A percentile compares a stretch with the other conserved stretches of the same genome.
Conservation (phyloP, 2,797 vertebrate species). For the Clarias pachynema region DNA sequence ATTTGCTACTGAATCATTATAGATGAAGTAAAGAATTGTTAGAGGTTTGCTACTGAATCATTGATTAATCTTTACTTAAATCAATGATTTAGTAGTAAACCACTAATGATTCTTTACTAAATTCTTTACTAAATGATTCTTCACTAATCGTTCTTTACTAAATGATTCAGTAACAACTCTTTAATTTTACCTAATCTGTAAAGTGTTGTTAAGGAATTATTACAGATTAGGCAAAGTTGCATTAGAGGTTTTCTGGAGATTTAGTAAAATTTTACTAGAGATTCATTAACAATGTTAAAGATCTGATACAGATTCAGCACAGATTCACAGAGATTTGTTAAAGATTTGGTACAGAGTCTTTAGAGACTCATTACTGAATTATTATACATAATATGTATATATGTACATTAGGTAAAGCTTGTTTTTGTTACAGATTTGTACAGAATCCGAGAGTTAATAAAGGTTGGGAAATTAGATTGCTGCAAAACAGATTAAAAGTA, state of each 20-base stretch:
- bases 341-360: neutral
- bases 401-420: too few relatives aligned
- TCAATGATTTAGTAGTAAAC: too few relatives aligned
- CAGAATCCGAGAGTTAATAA: too few relatives aligned
- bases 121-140: too few relatives aligned
- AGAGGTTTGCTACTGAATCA: neutral
- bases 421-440: neutral
- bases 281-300: too few relatives aligned
- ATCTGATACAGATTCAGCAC: neutral
- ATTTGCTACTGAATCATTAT: neutral
- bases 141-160: too few relatives aligned
- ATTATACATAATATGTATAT: too few relatives aligned
- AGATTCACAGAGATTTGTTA: neutral
- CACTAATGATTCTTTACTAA: too few relatives aligned
- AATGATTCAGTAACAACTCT: too few relatives aligned
- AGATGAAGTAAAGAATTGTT: neutral
- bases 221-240: neutral
- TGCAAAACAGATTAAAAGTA: neutral
- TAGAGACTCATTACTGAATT: neutral
- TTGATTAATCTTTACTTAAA: too few relatives aligned
- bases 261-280: neutral
- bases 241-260: neutral
- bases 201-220: neutral
- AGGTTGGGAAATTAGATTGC: too few relatives aligned
- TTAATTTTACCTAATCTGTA: too few relatives aligned